Base-by-base conservation (phyloP, 2,888 invertebrate genomes). In the Orthosia gothica region DNA sequence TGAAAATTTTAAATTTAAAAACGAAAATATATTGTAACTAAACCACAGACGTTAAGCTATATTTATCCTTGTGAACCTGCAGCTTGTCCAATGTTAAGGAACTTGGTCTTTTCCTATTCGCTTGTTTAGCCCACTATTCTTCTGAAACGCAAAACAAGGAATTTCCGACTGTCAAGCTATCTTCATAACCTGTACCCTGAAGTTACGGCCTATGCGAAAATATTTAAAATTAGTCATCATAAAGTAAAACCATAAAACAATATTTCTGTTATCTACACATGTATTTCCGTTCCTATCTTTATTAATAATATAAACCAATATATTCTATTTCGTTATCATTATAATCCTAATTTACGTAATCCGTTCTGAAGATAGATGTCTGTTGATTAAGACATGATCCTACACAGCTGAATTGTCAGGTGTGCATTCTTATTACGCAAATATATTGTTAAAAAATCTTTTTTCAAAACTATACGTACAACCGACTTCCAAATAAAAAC, bases 341-440 rank as follows among this genome's bases (percentile, higher is more conserved):
- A 67, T 66, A 75, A 74, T 52, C 76, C 45, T 5, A 13, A 58
- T 74, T 57, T 52, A 67, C 16, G 13, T 68, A 59, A 76, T 58
- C 55, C 64, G 7, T 13, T 11, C 32, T 59, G 26, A 74, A 62
- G 26, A 26, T 20, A 65, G 5, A 18, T 23, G 20, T 47, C 13
- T 74, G 20, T 32, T 58, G 1, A 20, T 74, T 65, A 52, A n/a
- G 16, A 45, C 49, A 45, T 74, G 5, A 75, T 52, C 45, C 26
- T 58, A 20, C 16, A 40, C 40, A 57, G 40, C 15, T 74, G 55
- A 32, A 13, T 15, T 11, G 16, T 50, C 13, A 50, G 9, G 7
- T 59, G n/a, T n/a, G n/a, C 4, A n/a, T 20, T 18, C 5, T 55
- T 13, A 16, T 18, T 55, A 57, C 4, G 40, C 40, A 40, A 32